A percentile compares a stretch with the other conserved stretches of the same genome.
These are phyloP conservation scores for Andrena fulva DNA, from an alignment of 2,888 invertebrate genomes.

Conservation along the genomic window DNA sequence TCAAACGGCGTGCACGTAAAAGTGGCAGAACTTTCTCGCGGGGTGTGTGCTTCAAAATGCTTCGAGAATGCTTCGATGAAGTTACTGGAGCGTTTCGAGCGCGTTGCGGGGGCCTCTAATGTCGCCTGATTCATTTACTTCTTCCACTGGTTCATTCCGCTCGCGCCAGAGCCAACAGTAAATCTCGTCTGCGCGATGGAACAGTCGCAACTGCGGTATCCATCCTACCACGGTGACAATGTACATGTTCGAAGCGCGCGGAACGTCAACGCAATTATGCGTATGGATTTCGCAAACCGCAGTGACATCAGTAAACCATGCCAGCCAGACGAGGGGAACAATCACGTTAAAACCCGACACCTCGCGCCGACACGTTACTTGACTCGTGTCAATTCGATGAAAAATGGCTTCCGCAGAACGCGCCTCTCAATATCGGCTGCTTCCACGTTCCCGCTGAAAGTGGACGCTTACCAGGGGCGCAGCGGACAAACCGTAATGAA, in stretches of 20 bases:
- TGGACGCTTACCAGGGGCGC: not conserved
- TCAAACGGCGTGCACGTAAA: not conserved
- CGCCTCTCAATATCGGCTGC: not conserved
- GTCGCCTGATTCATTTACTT: constrained; percentile 8
- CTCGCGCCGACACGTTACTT: not conserved
- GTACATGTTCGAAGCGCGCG: constrained; percentile 36
- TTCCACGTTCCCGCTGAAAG: not conserved
- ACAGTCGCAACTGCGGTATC: constrained; percentile 12
- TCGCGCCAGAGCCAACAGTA: constrained; percentile 4
- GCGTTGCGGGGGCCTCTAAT: not conserved
- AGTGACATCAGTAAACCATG: constrained; percentile 41
- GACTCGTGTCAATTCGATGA: constrained; percentile 42
- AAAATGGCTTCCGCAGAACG: constrained; percentile 27
- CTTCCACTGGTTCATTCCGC: constrained; percentile 13
- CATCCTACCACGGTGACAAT: constrained; percentile 28
- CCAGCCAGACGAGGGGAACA: constrained; percentile 37
- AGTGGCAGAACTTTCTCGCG: too few relatives aligned
- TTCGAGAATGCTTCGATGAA: too few relatives aligned
- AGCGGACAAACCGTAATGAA: constrained; percentile 9
- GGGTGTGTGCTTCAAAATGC: too few relatives aligned
- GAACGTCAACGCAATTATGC: constrained; percentile 57
- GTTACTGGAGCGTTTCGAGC: too few relatives aligned
- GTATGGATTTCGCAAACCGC: constrained; percentile 41
- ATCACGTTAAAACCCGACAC: constrained; percentile 51
- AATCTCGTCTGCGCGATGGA: constrained; percentile 26